Base-by-base conservation (phyloP, 2,113 vertebrate species). In the Melanostigma gelatinosum region DNA sequence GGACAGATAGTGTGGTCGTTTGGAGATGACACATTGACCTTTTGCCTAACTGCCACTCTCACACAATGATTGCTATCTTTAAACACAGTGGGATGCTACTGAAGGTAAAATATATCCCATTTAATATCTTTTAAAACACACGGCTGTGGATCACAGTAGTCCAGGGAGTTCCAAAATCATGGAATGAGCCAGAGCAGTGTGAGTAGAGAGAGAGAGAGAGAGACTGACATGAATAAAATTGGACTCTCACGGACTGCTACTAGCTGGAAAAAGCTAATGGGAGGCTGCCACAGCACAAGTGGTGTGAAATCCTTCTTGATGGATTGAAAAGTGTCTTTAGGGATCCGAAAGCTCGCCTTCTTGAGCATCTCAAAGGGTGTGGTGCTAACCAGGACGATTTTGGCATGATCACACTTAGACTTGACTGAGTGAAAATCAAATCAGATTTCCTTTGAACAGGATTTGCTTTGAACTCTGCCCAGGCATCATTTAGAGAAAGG, bases 261-360 rank as follows among this genome's bases (percentile, higher is more conserved):
- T 70, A 78, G 83, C 79, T 69, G 75, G 71, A 65, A 62, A 64
- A 73, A 68, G 83, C 87, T 83, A 90, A 89, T 74, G 79, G 85
- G 63, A 88, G 86, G 80, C 84, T 54, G 85, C 83, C 36, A 63
- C 71, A 71, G 82, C 77, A 83, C 72, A 52, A 88, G 82, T 61
- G 82, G 83, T 90, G 91, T 93, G 92, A 93, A 93, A 93, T 92
- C 86, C 88, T 75, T 85, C 87, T 85, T 90, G 88, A 92, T 91
- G 90, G 88, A 85, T 82, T 87, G 87, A 88, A 90, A 91, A 89
- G 91, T 86, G 90, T 88, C 87, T 89, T 93, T 79, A 77, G 82
- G 79, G 87, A 88, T 75, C 77, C 84, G n/a, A 65, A 82, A 66
- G 71, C 80, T 84, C n/a, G 42, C 76, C 85, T 85, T 80, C 86